Conservation (phyloP, 2,797 vertebrate species). For the Heliangelus exortis region DNA sequence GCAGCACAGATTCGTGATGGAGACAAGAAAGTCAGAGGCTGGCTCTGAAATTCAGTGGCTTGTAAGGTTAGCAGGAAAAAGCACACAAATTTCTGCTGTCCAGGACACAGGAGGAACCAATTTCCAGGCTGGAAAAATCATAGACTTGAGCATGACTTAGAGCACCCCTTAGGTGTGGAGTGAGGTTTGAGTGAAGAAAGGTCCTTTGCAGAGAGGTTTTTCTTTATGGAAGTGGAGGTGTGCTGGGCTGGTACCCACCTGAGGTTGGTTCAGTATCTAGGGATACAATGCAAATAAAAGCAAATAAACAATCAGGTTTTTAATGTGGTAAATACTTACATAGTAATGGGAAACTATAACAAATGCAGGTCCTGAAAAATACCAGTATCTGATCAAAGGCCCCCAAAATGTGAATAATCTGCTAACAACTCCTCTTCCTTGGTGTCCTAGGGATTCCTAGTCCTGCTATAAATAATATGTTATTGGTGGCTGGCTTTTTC, state of each 20-base stretch:
- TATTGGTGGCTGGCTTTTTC: not conserved
- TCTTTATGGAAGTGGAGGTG: not conserved
- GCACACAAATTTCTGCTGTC: not conserved
- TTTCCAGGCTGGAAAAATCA: not conserved
- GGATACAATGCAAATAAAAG: too few relatives aligned
- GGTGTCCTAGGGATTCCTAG: too few relatives aligned
- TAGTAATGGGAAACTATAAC: not conserved
- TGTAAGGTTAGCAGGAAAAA: not conserved
- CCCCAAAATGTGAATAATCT: not conserved
- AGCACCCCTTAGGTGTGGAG: not conserved
- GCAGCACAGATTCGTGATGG: not conserved
- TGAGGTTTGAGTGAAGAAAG: not conserved
- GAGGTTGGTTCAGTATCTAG: not conserved
- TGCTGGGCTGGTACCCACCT: too few relatives aligned
- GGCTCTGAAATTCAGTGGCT: not conserved
- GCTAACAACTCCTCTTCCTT: too few relatives aligned
- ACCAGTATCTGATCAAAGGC: not conserved
- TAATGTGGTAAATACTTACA: not conserved
- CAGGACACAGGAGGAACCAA: not conserved
- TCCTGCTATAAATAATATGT: not conserved
- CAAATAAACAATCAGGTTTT: not conserved
- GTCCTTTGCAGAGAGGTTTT: not conserved
- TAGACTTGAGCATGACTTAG: not conserved
- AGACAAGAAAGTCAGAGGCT: not conserved
- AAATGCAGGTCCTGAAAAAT: not conserved